Conservation (phyloP, 2,113 vertebrate genomes). For the Malurus melanocephalus region DNA sequence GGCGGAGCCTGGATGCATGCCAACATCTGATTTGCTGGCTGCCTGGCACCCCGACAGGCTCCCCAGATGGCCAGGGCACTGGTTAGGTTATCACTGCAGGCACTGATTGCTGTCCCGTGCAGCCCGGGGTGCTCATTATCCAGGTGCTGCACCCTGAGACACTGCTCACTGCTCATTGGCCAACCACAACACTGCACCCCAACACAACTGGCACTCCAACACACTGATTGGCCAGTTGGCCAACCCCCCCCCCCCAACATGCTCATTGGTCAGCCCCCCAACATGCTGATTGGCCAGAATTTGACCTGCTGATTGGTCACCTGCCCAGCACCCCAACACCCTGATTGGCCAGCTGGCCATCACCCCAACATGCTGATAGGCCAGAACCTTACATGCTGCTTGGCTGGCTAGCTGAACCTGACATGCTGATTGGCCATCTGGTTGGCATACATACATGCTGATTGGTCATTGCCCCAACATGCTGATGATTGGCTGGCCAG, state of each 20-base stretch:
- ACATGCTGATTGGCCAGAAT: neutral
- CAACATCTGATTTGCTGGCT: neutral
- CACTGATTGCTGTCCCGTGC: neutral
- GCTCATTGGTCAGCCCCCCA: neutral
- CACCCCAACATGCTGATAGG: neutral
- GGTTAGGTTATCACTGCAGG: neutral
- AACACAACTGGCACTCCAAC: neutral
- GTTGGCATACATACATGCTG: neutral
- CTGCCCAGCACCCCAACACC: neutral
- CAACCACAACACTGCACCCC: too few species aligned
- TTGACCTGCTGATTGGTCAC: neutral
- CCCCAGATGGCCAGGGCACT: neutral
- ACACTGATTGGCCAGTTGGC: neutral
- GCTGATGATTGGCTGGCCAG: neutral
- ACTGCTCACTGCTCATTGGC: neutral
- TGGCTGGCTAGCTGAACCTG: neutral
- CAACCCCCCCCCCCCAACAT: too few species aligned
- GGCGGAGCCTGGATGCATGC: neutral
- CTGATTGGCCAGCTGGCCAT: neutral
- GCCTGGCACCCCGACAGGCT: neutral
- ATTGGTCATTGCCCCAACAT: neutral
- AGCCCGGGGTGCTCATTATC: neutral
- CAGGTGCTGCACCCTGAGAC: neutral
- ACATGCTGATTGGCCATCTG: neutral
- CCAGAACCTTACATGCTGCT: neutral